Evolutionary conservation across 1,140 invertebrate species (phyloP).

Genomic region (Asbolus verrucosus): DNA sequence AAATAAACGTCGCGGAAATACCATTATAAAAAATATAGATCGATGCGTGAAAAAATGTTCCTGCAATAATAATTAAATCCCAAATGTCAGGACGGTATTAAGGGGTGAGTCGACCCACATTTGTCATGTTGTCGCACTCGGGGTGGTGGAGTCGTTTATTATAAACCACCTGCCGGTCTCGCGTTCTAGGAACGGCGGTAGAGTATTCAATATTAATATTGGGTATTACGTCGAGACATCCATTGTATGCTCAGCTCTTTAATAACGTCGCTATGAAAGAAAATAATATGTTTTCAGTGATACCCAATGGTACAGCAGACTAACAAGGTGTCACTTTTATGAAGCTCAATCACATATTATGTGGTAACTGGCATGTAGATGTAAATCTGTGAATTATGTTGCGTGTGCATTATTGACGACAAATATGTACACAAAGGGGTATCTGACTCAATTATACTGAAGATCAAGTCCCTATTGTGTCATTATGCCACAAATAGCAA

Average conservation of each 20-base stretch:
- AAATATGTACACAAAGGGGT: no score
- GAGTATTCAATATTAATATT: conserved; percentile 21
- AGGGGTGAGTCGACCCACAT: conserved; percentile 23
- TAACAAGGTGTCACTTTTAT: no score
- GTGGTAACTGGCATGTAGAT: no score
- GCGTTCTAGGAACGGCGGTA: background rate
- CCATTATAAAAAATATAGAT: conserved; percentile 3
- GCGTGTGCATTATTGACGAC: no score
- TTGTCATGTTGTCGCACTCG: conserved; percentile 17
- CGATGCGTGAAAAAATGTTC: conserved; percentile 7
- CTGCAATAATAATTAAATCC: conserved; percentile 29
- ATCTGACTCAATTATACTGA: no score
- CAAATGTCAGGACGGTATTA: conserved; percentile 31
- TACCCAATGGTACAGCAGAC: no score
- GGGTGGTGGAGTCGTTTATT: conserved; percentile 15
- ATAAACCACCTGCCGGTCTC: conserved; percentile 33
- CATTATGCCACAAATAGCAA: no score
- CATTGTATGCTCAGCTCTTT: background rate
- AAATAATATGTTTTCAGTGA: no score
- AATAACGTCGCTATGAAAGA: no score
- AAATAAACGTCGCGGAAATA: background rate
- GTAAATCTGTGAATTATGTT: no score
- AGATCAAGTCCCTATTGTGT: no score
- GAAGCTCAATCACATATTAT: no score
- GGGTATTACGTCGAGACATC: background rate